Percentiles rank a stretch among this genome's conserved stretches.
These are phyloP conservation scores for Zaprionus taronus DNA, from an alignment of 1,140 invertebrate genomes.

Conservation along the genomic window DNA sequence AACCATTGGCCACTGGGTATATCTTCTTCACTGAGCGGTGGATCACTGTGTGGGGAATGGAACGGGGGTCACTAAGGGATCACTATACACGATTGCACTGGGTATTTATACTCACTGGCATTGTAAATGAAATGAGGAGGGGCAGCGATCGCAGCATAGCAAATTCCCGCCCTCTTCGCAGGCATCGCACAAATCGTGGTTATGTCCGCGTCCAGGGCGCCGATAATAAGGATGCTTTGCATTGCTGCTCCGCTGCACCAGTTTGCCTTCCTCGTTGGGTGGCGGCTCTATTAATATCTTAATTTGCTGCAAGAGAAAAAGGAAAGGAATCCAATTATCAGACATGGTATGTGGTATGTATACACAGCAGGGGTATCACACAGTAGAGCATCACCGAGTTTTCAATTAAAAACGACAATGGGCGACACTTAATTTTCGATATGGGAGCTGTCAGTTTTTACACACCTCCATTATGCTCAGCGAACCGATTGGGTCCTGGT, in stretches of 20 bases:
- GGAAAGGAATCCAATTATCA: not conserved
- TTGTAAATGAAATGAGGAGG: conserved; percentile 96
- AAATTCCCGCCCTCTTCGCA: conserved; percentile 97
- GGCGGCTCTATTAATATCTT: conserved; percentile 94
- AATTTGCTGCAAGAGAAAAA: conserved; percentile 89
- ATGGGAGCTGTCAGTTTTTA: not conserved
- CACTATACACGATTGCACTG: not conserved
- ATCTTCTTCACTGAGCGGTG: conserved; percentile 93
- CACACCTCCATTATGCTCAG: conserved; percentile 81
- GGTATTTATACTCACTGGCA: conserved; percentile 91
- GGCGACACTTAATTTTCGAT: not conserved
- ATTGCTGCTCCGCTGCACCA: conserved; percentile 87
- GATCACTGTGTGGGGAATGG: conserved; percentile 89
- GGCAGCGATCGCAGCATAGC: conserved; percentile 97
- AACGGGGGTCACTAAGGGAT: not conserved
- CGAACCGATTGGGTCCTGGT: conserved; percentile 72
- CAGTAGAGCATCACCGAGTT: not conserved
- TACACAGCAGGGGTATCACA: conserved; percentile 13
- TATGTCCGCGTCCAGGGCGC: conserved; percentile 94
- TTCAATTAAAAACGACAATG: not conserved
- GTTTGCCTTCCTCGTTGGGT: conserved; percentile 88
- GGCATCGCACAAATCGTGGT: conserved; percentile 96
- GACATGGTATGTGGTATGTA: conserved; percentile 13
- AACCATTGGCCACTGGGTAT: conserved; percentile 96
- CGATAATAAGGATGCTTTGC: conserved; percentile 93